These are phyloP conservation scores for Cephus rjabovi DNA, from an alignment of 2,888 invertebrate genomes.

Conservation along the genomic window DNA sequence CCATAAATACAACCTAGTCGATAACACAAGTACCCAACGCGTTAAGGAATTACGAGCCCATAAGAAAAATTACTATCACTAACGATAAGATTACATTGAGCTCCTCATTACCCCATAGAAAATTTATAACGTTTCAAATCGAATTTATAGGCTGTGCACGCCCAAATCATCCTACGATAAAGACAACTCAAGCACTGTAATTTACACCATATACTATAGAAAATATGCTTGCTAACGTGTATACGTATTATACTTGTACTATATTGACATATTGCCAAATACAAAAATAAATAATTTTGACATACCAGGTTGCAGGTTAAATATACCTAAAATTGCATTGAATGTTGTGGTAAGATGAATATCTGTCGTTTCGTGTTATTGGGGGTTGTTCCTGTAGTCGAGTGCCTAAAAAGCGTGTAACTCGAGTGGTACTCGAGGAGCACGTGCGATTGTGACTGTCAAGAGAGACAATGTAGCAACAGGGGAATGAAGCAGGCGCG, in stretches of 20 bases:
- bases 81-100: neutral
- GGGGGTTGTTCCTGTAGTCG: neutral
- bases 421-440: neutral
- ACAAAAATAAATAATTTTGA: neutral
- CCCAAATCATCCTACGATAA: neutral
- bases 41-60: neutral
- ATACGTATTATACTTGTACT: neutral
- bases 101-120: neutral
- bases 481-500: slow-evolving; percentile 1
- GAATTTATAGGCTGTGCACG: neutral
- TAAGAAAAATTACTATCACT: neutral
- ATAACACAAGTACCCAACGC: neutral
- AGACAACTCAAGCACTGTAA: neutral
- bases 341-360: neutral
- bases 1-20: neutral
- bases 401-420: neutral
- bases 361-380: neutral
- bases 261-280: neutral
- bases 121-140: neutral
- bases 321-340: neutral
- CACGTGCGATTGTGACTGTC: neutral
- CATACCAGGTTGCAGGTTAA: neutral
- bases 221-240: neutral
- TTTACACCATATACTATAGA: neutral
- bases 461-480: slow-evolving; percentile 1